These are phyloP conservation scores for Mesitornis unicolor DNA, from an alignment of 2,113 vertebrate genomes.

Conservation along the genomic window DNA sequence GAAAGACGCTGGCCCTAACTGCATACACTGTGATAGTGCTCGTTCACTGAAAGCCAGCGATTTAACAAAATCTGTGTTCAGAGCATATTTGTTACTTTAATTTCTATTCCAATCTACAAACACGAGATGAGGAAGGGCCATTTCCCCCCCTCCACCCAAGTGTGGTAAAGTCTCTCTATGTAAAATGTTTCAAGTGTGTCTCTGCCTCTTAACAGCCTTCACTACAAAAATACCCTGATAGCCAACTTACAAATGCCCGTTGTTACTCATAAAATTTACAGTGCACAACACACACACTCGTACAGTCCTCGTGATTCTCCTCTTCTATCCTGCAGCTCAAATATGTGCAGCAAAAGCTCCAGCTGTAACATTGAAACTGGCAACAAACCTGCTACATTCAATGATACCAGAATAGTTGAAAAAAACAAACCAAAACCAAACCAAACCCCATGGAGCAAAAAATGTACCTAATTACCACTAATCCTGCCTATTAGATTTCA, in stretches of 20 bases:
- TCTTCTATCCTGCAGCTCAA: not conserved
- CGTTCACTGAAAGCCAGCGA: not conserved
- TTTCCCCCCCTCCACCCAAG: too few species aligned
- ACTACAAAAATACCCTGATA: not conserved
- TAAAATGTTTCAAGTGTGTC: not conserved
- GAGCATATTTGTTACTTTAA: not conserved
- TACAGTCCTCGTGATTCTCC: not conserved
- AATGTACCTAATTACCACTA: conserved; percentile 44
- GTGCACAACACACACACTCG: not conserved
- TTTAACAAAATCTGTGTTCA: not conserved
- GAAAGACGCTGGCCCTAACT: not conserved
- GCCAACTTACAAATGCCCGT: not conserved
- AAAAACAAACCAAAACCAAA: not conserved
- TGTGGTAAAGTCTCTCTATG: not conserved
- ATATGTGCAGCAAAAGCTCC: not conserved
- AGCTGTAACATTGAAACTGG: not conserved
- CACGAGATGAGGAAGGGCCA: not conserved
- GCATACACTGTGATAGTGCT: rapidly evolving
- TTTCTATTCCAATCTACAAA: not conserved
- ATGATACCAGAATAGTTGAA: not conserved
- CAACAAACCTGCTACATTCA: not conserved
- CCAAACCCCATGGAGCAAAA: not conserved
- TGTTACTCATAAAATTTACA: not conserved
- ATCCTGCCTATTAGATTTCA: conserved; percentile 64
- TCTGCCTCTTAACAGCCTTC: not conserved